phyloP scores from a whole-genome alignment of 2,888 invertebrate species.

The Pogonocherus hispidulus region DNA sequence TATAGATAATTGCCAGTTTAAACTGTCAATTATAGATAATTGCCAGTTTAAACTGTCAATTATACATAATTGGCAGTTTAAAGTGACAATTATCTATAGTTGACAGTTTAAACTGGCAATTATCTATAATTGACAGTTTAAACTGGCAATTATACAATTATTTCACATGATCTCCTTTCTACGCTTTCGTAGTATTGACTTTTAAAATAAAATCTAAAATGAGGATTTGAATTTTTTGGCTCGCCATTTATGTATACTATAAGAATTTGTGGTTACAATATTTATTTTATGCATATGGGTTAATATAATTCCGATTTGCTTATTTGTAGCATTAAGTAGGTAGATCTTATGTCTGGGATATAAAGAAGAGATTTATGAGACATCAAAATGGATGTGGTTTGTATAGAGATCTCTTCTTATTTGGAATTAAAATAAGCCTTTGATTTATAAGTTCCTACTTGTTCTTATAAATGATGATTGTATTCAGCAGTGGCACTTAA shows the following conservation, averaged over 20 bases:
- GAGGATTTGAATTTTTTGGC: background rate
- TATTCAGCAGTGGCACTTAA: conserved; percentile 26
- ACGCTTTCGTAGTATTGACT: no score
- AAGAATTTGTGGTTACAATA: background rate
- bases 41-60: no score
- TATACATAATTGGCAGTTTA: no score
- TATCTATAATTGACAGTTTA: no score
- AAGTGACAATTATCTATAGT: no score
- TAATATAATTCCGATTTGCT: conserved; percentile 16
- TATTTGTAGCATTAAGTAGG: conserved; percentile 21
- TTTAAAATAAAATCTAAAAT: background rate
- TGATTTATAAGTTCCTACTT: conserved; percentile 31
- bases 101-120: no score
- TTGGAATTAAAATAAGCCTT: conserved; percentile 31
- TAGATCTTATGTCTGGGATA: conserved; percentile 25
- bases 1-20: no score
- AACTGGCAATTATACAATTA: no score
- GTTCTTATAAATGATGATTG: conserved; percentile 30
- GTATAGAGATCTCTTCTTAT: conserved; percentile 28
- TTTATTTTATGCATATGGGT: conserved; percentile 19
- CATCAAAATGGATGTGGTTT: conserved; percentile 24
- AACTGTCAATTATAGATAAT: no score
- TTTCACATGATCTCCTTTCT: no score
- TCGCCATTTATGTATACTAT: background rate
- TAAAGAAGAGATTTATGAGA: conserved; percentile 29